Evolutionary conservation across 2,888 invertebrate genomes (phyloP).

Genomic region (Drosophila trichaetosa): DNA sequence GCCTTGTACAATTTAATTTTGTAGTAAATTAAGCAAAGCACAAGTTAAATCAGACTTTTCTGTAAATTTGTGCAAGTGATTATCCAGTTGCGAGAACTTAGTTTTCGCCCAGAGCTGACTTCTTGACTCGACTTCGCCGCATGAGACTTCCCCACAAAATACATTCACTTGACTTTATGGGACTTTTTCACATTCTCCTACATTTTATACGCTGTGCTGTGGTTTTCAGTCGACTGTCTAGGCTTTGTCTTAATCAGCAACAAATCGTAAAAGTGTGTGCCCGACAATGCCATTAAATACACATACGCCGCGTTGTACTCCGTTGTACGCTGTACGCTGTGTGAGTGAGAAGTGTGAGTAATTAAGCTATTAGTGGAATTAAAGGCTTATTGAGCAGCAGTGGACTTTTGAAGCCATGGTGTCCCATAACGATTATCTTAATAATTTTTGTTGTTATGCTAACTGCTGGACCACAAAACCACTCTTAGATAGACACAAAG

Average conservation of each 20-base stretch:
- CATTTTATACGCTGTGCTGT: not conserved
- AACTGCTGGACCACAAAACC: constrained; percentile 26
- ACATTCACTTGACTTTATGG: constrained; percentile 47
- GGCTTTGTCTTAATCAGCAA: constrained; percentile 59
- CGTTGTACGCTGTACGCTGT: not conserved
- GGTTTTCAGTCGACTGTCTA: constrained; percentile 6
- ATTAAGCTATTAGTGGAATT: constrained; percentile 56
- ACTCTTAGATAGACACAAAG: constrained; percentile 7
- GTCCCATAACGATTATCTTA: constrained; percentile 29
- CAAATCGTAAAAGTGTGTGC: constrained; percentile 36
- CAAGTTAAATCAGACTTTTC: constrained; percentile 60
- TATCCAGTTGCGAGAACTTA: constrained; percentile 22
- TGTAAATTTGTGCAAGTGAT: constrained; percentile 66
- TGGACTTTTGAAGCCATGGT: constrained; percentile 4
- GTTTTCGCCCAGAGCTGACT: constrained; percentile 12
- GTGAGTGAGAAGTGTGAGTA: constrained; percentile 19
- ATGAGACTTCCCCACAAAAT: constrained; percentile 2
- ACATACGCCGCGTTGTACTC: constrained; percentile 51
- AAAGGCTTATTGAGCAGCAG: constrained; percentile 31
- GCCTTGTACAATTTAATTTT: constrained; percentile 69
- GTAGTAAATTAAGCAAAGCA: constrained; percentile 71
- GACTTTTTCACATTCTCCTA: not conserved
- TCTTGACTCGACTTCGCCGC: not conserved
- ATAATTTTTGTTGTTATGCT: constrained; percentile 33
- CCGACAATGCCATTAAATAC: constrained; percentile 47